Evolutionary conservation across 2,888 invertebrate species (phyloP).

Genomic region (Caprella mutica): DNA sequence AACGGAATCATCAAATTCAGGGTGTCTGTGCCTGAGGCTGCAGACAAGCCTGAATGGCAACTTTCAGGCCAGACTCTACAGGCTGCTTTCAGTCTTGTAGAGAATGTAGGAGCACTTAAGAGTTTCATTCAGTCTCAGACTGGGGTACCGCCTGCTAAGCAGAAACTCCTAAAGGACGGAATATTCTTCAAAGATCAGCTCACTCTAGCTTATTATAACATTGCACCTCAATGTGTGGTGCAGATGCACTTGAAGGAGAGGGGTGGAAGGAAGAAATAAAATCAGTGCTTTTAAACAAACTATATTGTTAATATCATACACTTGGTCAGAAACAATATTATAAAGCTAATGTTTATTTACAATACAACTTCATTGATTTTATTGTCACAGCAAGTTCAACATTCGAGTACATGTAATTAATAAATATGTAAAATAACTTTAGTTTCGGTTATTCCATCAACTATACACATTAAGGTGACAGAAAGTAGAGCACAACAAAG

Average conservation of each 20-base stretch:
- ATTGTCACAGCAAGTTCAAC: no score
- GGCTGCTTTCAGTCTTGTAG: constrained; percentile 59
- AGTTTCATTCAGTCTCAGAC: constrained; percentile 70
- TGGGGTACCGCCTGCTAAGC: constrained; percentile 91
- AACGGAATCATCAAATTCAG: constrained; percentile 63
- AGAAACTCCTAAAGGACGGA: constrained; percentile 92
- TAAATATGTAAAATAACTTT: no score
- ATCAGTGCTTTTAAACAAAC: not conserved
- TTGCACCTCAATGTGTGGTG: constrained; percentile 68
- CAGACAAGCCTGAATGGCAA: constrained; percentile 90
- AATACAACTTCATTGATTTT: no score
- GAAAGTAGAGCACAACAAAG: no score
- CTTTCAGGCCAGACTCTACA: constrained; percentile 77
- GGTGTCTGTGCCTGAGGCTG: constrained; percentile 65
- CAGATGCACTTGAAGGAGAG: constrained; percentile 90
- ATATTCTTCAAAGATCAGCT: constrained; percentile 97
- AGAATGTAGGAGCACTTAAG: constrained; percentile 37
- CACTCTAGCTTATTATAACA: constrained; percentile 88
- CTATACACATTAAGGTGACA: no score
- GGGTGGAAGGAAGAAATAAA: constrained; percentile 90
- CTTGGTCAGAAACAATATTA: no score
- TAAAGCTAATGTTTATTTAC: no score
- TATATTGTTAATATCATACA: no score
- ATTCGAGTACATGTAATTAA: no score
- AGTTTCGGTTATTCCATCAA: no score